Base-by-base conservation (phyloP, 2,888 invertebrate genomes). In the Uloborus plumipes region DNA sequence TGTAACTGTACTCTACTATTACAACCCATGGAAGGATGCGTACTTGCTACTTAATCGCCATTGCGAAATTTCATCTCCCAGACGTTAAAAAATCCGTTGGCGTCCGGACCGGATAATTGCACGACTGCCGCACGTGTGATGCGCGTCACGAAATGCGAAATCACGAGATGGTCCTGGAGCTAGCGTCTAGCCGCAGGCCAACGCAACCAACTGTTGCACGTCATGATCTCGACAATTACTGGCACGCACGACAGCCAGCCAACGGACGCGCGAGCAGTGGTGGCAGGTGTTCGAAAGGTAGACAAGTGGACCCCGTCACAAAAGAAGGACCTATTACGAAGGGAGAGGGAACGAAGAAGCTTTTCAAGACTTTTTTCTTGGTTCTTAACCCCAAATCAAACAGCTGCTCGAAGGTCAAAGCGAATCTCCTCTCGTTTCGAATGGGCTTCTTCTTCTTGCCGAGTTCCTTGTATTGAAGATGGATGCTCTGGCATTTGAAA, bases 321-420 rank as follows among this genome's bases (percentile, higher is more conserved):
- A 66, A 66, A 66, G 66, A 47, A 18, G 51, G 47, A 18, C 53
- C 53, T 18, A 53, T 53, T 53, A 53, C 18, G 6, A 66, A 61
- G 69, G 62, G 51, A 58, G 20, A 61, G 18, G 18, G 53, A 13
- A 31, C 47, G 20, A 55, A 55, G n/a, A 55, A 16, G 26, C 66
- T 39, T 39, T 66, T 31, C 16, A 39, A n/a, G 47, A 15, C 15
- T 22, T 18, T 47, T n/a, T 51, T 50, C 31, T 51, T 67, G 73
- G 73, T 67, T 67, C 62, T 73, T 73, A 39, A 73, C 69, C 73
- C 62, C 55, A 66, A 20, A 66, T 50, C 51, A 22, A 78, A 72
- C 79, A 80, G 61, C 79, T 80, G 79, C 78, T 72, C 59, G 70
- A 79, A 79, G 78, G 78, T 79, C 49, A 71, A 26, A 66, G 55